phyloP scores from a whole-genome alignment of 2,797 vertebrate species.

The Gallinago stenura region DNA sequence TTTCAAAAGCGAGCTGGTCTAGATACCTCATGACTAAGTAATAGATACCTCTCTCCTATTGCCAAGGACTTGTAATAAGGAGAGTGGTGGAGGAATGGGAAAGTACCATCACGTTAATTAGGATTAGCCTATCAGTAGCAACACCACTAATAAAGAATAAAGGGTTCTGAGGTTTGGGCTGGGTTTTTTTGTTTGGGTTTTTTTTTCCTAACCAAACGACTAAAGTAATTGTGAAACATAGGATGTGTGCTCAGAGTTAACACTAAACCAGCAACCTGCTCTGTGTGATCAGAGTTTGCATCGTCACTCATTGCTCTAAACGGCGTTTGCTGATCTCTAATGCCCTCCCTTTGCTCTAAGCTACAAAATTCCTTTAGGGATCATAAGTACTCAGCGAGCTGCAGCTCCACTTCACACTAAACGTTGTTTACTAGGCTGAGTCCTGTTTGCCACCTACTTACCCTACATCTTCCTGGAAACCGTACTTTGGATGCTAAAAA shows the following conservation, averaged over 20 bases:
- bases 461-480: slow-evolving; percentile 20
- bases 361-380: slow-evolving; percentile 2
- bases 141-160: not conserved
- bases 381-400: not conserved
- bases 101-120: slow-evolving; percentile 50
- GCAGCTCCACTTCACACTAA: not conserved
- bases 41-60: slow-evolving; percentile 30
- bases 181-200: rapidly evolving
- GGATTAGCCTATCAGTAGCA: not conserved
- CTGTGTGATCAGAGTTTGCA: not conserved
- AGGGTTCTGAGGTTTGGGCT: not conserved
- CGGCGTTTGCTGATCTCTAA: not conserved
- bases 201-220: not conserved
- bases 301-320: not conserved
- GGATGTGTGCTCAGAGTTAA: not conserved
- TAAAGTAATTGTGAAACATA: not conserved
- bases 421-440: slow-evolving; percentile 12
- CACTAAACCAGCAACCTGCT: not conserved
- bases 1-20: slow-evolving; percentile 52
- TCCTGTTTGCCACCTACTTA: slow-evolving; percentile 28
- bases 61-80: slow-evolving; percentile 4
- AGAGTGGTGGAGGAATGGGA: slow-evolving; percentile 33
- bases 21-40: slow-evolving; percentile 32
- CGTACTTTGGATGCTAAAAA: slow-evolving; percentile 27
- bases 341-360: not conserved